These are phyloP conservation scores for Zosterops hypoxanthus DNA, from an alignment of 2,113 vertebrate species.

Conservation along the genomic window DNA sequence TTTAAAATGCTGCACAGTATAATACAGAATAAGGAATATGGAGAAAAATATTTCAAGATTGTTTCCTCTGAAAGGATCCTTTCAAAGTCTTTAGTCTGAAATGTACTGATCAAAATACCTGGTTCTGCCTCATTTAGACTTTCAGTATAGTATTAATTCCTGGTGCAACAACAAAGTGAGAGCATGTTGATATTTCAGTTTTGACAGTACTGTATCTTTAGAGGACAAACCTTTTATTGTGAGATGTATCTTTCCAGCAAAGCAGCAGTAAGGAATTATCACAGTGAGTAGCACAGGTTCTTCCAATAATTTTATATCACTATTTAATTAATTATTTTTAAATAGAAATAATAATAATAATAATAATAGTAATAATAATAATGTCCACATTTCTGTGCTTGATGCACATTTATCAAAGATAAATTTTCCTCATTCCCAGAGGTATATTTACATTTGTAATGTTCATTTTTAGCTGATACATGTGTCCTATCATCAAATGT, in stretches of 20 bases:
- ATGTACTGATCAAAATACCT: not conserved
- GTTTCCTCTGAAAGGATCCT: not conserved
- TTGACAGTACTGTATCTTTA: not conserved
- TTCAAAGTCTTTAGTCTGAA: not conserved
- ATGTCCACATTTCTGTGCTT: not conserved
- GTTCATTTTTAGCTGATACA: not conserved
- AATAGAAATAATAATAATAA: not conserved
- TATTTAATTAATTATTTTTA: not conserved
- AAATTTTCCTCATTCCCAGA: not conserved
- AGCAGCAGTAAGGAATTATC: not conserved
- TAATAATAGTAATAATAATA: rapidly evolving
- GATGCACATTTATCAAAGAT: not conserved
- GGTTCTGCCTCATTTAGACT: not conserved
- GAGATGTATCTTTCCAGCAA: not conserved
- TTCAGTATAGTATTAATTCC: not conserved
- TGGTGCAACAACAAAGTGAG: not conserved
- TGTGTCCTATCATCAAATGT: not conserved
- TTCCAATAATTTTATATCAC: not conserved
- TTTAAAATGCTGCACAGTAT: not conserved
- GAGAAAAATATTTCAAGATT: not conserved
- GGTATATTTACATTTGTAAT: not conserved
- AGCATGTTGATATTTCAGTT: not conserved
- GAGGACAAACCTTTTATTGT: not conserved
- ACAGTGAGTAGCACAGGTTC: not conserved
- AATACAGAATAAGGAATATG: not conserved